Conservation (phyloP, 2,113 vertebrate genomes). For the Actenoides lindsayi region DNA sequence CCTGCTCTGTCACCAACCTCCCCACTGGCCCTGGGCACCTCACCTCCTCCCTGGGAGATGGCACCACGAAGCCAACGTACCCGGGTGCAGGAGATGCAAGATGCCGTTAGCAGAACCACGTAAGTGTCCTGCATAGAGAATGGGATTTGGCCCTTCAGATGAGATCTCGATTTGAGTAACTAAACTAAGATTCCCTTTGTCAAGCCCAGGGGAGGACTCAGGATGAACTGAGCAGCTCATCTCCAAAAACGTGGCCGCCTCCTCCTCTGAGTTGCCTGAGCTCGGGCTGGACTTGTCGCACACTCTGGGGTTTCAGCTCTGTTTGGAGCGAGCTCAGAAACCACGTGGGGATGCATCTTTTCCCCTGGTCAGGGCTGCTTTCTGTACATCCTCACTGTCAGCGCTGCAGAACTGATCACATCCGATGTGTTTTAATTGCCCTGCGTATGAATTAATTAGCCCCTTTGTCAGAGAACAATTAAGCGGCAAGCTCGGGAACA, state of each 20-base stretch:
- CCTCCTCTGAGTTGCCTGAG: neutral
- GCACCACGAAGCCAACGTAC: fast-evolving
- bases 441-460: constrained; percentile 24
- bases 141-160: neutral
- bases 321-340: neutral
- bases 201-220: neutral
- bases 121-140: neutral
- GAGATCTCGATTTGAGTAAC: neutral
- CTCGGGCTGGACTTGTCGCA: neutral
- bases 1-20: neutral
- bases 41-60: neutral
- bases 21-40: fast-evolving
- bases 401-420: neutral
- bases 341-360: neutral
- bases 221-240: neutral
- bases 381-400: neutral
- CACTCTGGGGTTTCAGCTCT: neutral
- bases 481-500: neutral
- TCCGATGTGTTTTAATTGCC: neutral
- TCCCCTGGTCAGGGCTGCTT: neutral
- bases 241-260: neutral
- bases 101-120: neutral
- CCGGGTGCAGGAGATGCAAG: fast-evolving
- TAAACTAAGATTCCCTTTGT: neutral
- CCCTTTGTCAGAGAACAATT: neutral